These are phyloP conservation scores for Onchidella celtica DNA, from an alignment of 2,888 invertebrate species.

Conservation along the genomic window DNA sequence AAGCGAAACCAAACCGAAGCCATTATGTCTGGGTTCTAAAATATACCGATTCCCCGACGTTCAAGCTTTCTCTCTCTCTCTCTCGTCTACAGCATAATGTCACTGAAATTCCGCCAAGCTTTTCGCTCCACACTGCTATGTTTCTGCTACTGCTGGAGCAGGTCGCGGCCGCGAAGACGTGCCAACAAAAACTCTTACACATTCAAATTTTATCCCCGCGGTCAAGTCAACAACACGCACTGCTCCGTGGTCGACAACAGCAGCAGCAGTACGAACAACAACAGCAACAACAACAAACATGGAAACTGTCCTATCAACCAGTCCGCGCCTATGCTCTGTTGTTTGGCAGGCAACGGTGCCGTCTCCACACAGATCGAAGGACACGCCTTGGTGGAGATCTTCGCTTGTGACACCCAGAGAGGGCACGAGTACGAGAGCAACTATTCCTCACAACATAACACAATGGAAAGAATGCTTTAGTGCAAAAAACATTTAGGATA, in stretches of 20 bases:
- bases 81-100: conserved; percentile 43
- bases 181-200: conserved; percentile 42
- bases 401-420: conserved; percentile 14
- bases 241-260: conserved; percentile 44
- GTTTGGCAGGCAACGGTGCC: conserved; percentile 11
- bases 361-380: conserved; percentile 21
- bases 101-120: conserved; percentile 48
- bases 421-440: conserved; percentile 31
- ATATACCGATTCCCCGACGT: too few relatives aligned
- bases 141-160: conserved; percentile 24
- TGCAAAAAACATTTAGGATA: background rate
- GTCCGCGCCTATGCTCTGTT: conserved; percentile 28
- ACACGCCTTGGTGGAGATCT: conserved; percentile 32
- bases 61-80: too few relatives aligned
- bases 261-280: conserved; percentile 40
- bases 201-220: conserved; percentile 43
- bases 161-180: background rate
- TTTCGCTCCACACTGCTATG: conserved; percentile 40
- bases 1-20: too few relatives aligned
- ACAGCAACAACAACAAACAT: conserved; percentile 40
- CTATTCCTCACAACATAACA: background rate
- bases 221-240: conserved; percentile 26
- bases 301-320: conserved; percentile 3
- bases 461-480: conserved; percentile 14
- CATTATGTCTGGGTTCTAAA: too few relatives aligned